Evolutionary conservation across 2,113 vertebrate species (phyloP).

Genomic region (Gila orcuttii): DNA sequence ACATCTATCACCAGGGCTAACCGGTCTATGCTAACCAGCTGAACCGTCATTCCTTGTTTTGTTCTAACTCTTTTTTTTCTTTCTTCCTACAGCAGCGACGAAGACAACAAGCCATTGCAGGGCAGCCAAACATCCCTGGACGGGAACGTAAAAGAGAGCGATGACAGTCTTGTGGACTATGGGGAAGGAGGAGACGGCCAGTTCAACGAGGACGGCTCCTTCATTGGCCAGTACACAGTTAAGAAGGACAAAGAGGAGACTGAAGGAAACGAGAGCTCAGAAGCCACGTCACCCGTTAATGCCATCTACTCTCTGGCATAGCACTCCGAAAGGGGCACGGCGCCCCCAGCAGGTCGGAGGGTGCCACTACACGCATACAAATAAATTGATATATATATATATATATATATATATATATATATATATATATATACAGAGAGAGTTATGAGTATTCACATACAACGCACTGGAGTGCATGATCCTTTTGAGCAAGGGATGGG

Average conservation of each 20-base stretch:
- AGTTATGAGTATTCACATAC: constrained; percentile 53
- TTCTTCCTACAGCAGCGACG: constrained; percentile 81
- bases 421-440: constrained; percentile 49
- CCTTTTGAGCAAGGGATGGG: constrained; percentile 52
- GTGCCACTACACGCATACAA: constrained; percentile 55
- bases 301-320: constrained; percentile 96
- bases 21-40: background rate
- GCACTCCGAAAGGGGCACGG: constrained; percentile 37
- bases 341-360: constrained; percentile 45
- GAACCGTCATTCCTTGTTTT: background rate
- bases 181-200: constrained; percentile 95
- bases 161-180: constrained; percentile 97
- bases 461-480: constrained; percentile 39
- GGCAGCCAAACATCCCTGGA: constrained; percentile 97
- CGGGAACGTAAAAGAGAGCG: constrained; percentile 94
- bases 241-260: constrained; percentile 99
- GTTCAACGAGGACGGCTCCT: constrained; percentile 97
- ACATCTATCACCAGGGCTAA: background rate
- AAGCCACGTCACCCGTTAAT: constrained; percentile 96
- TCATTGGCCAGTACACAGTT: constrained; percentile 98
- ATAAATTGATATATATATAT: constrained; percentile 48
- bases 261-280: constrained; percentile 97
- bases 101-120: constrained; percentile 98
- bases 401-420: constrained; percentile 50
- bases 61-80: background rate